Evolutionary conservation across 1,140 invertebrate species (phyloP).

Genomic region (Drosophila melanica): DNA sequence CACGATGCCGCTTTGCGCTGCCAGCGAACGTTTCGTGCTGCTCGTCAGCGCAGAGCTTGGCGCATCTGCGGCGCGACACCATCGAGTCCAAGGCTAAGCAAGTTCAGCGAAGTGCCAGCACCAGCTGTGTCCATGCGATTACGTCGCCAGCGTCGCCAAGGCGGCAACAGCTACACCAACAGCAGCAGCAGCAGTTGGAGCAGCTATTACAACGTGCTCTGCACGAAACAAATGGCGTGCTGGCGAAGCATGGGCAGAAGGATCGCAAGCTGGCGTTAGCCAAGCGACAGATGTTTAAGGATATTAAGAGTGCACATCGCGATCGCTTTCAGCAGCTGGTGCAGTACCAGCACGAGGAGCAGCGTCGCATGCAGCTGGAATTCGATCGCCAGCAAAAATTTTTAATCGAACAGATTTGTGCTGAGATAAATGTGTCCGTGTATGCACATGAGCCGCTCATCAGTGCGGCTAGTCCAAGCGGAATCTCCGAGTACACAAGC

Average conservation of each 20-base stretch:
- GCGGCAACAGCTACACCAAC: constrained; percentile 16
- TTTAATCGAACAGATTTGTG: constrained; percentile 73
- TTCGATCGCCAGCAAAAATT: constrained; percentile 72
- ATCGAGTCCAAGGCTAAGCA: constrained; percentile 76
- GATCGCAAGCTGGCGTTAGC: constrained; percentile 21
- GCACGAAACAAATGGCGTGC: constrained; percentile 19
- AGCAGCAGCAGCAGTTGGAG: constrained; percentile 47
- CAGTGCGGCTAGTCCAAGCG: not conserved
- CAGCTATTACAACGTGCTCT: constrained; percentile 52
- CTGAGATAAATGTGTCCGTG: constrained; percentile 49
- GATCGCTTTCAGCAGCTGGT: constrained; percentile 83
- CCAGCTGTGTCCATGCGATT: constrained; percentile 6
- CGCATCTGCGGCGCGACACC: constrained; percentile 60
- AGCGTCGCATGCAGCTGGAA: constrained; percentile 61
- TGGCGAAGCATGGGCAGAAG: constrained; percentile 6
- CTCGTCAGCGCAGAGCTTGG: constrained; percentile 15
- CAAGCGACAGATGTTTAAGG: constrained; percentile 35
- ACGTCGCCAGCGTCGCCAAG: constrained; percentile 8
- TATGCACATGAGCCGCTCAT: constrained; percentile 16
- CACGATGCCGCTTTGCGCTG: constrained; percentile 14
- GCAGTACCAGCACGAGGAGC: constrained; percentile 74
- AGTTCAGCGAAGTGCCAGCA: constrained; percentile 50
- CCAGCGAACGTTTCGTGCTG: not conserved
- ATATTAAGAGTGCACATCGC: constrained; percentile 77
- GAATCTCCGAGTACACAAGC: constrained; percentile 45